Percentiles rank a stretch among this genome's conserved stretches.
Conservation (phyloP, 2,888 invertebrate genomes). For the Aphodius granarius region DNA sequence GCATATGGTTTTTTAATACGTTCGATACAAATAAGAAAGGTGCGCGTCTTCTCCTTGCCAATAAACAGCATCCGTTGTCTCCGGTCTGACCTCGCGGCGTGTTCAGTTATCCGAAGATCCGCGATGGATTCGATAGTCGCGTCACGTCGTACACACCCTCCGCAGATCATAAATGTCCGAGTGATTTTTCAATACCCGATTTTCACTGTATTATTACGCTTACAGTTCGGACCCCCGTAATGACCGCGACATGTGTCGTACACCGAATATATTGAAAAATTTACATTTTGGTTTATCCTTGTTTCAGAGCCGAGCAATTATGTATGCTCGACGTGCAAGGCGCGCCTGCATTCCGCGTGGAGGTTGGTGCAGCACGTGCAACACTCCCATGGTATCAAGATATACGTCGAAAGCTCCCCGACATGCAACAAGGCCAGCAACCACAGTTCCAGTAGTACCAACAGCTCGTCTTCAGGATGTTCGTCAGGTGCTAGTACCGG, state of each 20-base stretch:
- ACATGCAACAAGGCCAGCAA: slow-evolving; percentile 41
- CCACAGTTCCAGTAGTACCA: slow-evolving; percentile 35
- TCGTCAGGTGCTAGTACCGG: slow-evolving; percentile 54
- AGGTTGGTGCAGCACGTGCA: slow-evolving; percentile 93
- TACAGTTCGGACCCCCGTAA: slow-evolving; percentile 34
- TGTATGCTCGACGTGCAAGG: slow-evolving; percentile 92
- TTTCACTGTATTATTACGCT: slow-evolving; percentile 54
- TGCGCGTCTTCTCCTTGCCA: neutral
- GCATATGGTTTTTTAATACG: neutral
- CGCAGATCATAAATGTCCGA: slow-evolving; percentile 52
- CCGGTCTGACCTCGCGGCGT: slow-evolving; percentile 47
- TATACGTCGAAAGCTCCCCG: slow-evolving; percentile 74
- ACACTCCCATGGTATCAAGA: slow-evolving; percentile 89
- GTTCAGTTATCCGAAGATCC: slow-evolving; percentile 52
- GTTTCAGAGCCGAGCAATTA: slow-evolving; percentile 92
- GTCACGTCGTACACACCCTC: slow-evolving; percentile 53
- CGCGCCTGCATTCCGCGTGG: slow-evolving; percentile 93
- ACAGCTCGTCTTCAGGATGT: slow-evolving; percentile 54
- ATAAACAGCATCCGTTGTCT: slow-evolving; percentile 47
- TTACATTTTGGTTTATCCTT: slow-evolving; percentile 35
- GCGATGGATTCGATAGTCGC: slow-evolving; percentile 19
- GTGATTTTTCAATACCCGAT: slow-evolving; percentile 55
- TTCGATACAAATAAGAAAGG: neutral
- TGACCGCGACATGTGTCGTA: neutral
- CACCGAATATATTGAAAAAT: slow-evolving; percentile 8